Evolutionary conservation across 2,888 invertebrate genomes (phyloP).

Genomic region (Baronia brevicornis): DNA sequence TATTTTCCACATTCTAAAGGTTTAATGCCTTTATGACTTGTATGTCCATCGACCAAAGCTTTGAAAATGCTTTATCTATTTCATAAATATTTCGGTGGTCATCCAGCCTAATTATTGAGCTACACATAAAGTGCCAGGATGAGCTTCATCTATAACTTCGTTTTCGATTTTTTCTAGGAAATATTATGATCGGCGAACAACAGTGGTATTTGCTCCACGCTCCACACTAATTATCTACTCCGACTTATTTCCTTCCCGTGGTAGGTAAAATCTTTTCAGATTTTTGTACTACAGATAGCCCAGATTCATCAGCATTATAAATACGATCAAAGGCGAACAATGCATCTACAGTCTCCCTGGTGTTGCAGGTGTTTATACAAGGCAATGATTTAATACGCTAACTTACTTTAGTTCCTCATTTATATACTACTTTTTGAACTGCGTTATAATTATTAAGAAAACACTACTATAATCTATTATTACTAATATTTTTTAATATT

Average conservation of each 20-base stretch:
- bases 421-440: too few relatives aligned
- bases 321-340: too few relatives aligned
- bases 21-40: constrained; percentile 15
- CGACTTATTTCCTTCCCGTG: constrained; percentile 44
- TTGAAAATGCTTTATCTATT: constrained; percentile 14
- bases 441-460: too few relatives aligned
- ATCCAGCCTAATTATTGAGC: constrained; percentile 13
- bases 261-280: constrained; percentile 27
- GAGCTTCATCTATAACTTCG: constrained; percentile 16
- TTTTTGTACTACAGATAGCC: constrained; percentile 43
- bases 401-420: too few relatives aligned
- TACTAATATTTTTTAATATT: too few relatives aligned
- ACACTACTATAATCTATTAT: too few relatives aligned
- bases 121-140: constrained; percentile 10
- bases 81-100: constrained; percentile 11
- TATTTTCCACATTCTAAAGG: constrained; percentile 12
- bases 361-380: too few relatives aligned
- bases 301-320: constrained; percentile 39
- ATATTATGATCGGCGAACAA: too few relatives aligned
- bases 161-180: constrained; percentile 8
- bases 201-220: constrained; percentile 9
- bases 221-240: constrained; percentile 34
- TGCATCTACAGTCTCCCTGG: too few relatives aligned
- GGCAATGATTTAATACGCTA: too few relatives aligned
- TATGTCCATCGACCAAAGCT: constrained; percentile 9